These are phyloP conservation scores for Gorsachius magnificus DNA, from an alignment of 2,797 vertebrate genomes.

Conservation along the genomic window DNA sequence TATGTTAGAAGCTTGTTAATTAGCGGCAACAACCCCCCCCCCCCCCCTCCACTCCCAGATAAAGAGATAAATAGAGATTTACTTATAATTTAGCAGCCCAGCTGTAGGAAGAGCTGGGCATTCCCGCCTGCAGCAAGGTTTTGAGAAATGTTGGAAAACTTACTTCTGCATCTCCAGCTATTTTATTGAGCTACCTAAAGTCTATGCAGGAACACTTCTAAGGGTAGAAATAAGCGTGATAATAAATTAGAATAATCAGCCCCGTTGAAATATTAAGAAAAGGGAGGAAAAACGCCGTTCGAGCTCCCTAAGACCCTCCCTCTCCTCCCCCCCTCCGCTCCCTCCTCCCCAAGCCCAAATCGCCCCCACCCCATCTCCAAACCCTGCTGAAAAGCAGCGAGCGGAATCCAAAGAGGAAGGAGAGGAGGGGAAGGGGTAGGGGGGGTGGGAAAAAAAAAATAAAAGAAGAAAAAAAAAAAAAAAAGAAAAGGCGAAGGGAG, in stretches of 20 bases:
- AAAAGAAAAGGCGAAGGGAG: neutral
- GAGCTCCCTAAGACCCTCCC: conserved; percentile 64
- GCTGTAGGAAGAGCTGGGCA: neutral
- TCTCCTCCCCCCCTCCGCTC: neutral
- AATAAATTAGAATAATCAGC: neutral
- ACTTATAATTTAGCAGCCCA: neutral
- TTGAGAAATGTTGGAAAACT: conserved; percentile 59
- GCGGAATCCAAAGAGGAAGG: conserved; percentile 42
- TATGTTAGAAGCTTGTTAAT: conserved; percentile 56
- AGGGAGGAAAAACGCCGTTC: conserved; percentile 60
- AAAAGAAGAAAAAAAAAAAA: neutral
- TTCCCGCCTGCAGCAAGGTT: neutral
- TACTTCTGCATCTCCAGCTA: neutral
- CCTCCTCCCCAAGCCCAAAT: conserved; percentile 37
- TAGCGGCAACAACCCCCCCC: neutral
- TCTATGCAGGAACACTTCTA: neutral
- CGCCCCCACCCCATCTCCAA: conserved; percentile 63
- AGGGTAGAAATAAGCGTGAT: neutral
- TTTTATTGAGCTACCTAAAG: conserved; percentile 25
- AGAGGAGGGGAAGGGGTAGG: neutral
- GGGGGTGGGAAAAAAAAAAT: too few relatives aligned
- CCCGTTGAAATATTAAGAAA: neutral
- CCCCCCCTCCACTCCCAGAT: neutral
- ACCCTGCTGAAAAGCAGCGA: conserved; percentile 32
- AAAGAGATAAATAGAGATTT: neutral